Evolutionary conservation across 2,797 vertebrate species (phyloP), one percentile per base, ranked within the genome.

Genomic region (Catharus ustulatus): DNA sequence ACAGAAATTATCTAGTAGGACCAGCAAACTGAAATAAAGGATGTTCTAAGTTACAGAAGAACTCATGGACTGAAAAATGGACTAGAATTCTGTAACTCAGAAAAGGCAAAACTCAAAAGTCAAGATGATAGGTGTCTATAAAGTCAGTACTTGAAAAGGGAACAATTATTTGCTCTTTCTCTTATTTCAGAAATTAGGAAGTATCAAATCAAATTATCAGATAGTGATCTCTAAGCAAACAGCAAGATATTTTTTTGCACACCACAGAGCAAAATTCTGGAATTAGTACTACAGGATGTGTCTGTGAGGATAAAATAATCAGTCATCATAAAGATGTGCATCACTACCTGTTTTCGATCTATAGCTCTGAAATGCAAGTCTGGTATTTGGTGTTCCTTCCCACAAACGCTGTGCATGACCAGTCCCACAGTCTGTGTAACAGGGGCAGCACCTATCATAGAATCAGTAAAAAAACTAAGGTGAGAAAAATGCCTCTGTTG

Each of bases 341-440:
- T 51, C 72, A 46, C 16, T 52, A 32, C 42, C 51, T 52, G 24
- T 27, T 80, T 76, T 76, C 0, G 0, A 40, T 2, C 1, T 29
- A 15, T 2, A 57, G 22, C 59, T 83, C 46, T 45, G 32, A 86
- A 64, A 51, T 69, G 42, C 9, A 8, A 64, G 42, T 32, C 73
- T 75, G 19, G 14, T 52, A 22, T 63, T 59, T 55, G 58, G 21
- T 36, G 26, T 21, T 15, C 52, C 19, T 74, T 66, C 38, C 32
- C 42, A 54, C 55, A 45, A 63, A 62, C 23, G 23, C 57, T 3
- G 12, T 5, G 18, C 5, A 6, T 13, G 26, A 54, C 40, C 62
- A 46, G 15, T 54, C 14, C 49, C 26, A 11, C 32, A 5, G 48
- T 34, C n/a, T 20, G 21, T 38, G 49, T 42, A 58, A 75, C 40